Base-by-base conservation (phyloP, 2,888 invertebrate species). In the Andrena bucephala region DNA sequence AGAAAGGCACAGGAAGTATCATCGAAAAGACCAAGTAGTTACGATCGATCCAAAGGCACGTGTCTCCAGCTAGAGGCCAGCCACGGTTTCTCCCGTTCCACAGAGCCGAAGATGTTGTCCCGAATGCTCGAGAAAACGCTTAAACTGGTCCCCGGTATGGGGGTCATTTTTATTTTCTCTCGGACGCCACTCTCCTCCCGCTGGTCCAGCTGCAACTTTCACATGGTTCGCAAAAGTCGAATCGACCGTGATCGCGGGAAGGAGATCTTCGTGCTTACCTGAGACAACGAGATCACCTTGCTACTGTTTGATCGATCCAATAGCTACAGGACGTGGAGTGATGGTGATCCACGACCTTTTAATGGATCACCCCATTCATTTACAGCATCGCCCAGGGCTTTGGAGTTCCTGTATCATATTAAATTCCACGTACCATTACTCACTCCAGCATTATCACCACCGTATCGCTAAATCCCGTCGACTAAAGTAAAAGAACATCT, bases 131-230 rank as follows among this genome's bases (percentile, higher is more conserved):
- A 80, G 75, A 81, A 78, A 76, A 72, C 57, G 57, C 57, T 54
- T 72, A 68, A 79, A 79, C 67, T 71, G 71, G 74, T 71, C 57
- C n/a, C 75, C 20, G 52, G 65, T 60, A 76, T 66, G 75, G 75
- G 65, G 70, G 76, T 50, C 77, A 74, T 80, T 85, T 76, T 80
- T 77, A 48, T 85, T 83, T 77, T 78, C 77, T 80, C 75, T 52
- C 27, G 10, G 16, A 24, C 29, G 6, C n/a, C n/a, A 20, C 68
- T 42, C 62, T 62, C 52, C 29, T 29, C 16, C 5, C 16, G 20
- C 13, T 8, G 50, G 13, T 60, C 27, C 24, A 33, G 57, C 74
- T 48, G 42, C 31, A n/a, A 77, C 85, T 85, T 85, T 85, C 85
- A 83, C 84, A 33, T 0, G 33, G 27, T 33, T 70, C 63, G 52